These are phyloP conservation scores for Anguilla obscura DNA, from an alignment of 2,797 vertebrate species.

Conservation along the genomic window DNA sequence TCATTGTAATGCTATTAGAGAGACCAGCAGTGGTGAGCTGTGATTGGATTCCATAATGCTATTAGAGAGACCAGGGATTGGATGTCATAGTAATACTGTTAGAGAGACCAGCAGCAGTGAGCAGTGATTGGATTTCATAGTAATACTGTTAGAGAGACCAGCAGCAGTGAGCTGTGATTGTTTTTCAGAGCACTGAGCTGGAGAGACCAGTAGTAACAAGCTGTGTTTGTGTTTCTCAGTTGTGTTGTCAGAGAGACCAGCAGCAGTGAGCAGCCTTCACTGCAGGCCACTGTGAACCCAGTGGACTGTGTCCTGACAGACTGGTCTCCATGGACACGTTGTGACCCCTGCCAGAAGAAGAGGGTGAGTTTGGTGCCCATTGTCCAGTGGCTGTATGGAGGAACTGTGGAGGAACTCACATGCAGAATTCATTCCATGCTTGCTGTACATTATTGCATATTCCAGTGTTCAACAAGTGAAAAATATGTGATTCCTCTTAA, in stretches of 20 bases:
- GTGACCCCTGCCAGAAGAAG: conserved; percentile 86
- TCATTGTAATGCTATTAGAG: conserved; percentile 44
- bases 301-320: conserved; percentile 78
- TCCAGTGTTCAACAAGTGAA: not conserved
- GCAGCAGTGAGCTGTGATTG: not conserved
- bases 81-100: not conserved
- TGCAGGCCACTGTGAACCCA: conserved; percentile 50
- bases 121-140: not conserved
- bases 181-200: conserved; percentile 19
- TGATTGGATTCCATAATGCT: not conserved
- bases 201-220: not conserved
- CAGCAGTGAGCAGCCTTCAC: conserved; percentile 43
- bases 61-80: not conserved
- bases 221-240: conserved; percentile 41
- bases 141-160: not conserved
- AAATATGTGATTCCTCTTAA: not conserved
- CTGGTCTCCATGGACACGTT: conserved; percentile 87
- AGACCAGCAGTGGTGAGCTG: conserved; percentile 37
- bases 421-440: not conserved
- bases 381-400: not conserved
- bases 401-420: not conserved
- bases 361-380: conserved; percentile 69
- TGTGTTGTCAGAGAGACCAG: conserved; percentile 36
- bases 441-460: too few relatives aligned
- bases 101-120: not conserved